Evolutionary conservation across 2,113 vertebrate genomes (phyloP).

Genomic region (Alces alces): DNA sequence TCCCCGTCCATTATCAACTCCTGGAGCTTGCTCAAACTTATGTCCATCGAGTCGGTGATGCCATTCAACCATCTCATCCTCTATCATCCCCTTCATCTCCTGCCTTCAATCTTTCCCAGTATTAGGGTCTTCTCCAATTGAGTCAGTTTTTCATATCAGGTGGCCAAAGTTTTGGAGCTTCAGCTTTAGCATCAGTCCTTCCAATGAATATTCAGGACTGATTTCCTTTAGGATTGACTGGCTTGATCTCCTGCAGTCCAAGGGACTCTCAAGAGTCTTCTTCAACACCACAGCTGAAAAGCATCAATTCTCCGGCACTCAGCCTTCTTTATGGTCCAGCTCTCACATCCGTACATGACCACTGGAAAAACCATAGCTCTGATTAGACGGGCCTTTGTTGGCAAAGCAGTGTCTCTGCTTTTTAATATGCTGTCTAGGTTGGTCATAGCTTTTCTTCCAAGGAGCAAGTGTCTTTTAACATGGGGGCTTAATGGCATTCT

Average conservation of each 20-base stretch:
- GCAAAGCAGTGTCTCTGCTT: neutral
- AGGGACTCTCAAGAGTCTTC: neutral
- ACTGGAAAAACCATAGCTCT: neutral
- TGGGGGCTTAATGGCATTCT: neutral
- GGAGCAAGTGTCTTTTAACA: rapidly evolving
- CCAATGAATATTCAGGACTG: neutral
- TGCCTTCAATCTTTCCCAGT: neutral
- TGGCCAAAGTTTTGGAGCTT: neutral
- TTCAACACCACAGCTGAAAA: neutral
- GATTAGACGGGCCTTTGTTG: neutral
- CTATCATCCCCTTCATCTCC: neutral
- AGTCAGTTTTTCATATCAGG: neutral
- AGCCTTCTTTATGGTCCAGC: neutral
- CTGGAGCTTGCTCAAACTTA: neutral
- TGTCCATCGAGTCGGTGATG: neutral
- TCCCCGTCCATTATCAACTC: neutral
- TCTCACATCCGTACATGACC: neutral
- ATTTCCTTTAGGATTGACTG: neutral
- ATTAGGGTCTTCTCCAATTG: neutral
- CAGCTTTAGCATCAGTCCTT: neutral
- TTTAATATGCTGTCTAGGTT: neutral
- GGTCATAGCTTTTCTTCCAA: neutral
- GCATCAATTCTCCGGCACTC: neutral
- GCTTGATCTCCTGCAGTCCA: neutral
- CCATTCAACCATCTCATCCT: neutral